Percentiles rank a stretch among this genome's conserved stretches.
Conservation (phyloP, 2,797 vertebrate species). For the Apogon talboti region DNA sequence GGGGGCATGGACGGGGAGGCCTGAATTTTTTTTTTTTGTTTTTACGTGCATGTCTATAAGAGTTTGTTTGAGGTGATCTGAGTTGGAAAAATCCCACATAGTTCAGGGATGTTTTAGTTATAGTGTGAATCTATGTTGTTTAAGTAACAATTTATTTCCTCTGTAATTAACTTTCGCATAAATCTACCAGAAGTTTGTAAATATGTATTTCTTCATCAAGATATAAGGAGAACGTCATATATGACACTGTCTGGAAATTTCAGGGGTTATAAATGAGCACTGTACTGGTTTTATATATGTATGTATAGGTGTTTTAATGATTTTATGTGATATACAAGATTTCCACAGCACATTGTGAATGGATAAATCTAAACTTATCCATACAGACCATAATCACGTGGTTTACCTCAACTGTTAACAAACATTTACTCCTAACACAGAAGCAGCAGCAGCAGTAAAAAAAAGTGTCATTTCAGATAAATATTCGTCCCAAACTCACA, state of each 20-base stretch:
- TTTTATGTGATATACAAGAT: too few relatives aligned
- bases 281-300: neutral
- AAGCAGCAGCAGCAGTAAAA: conserved; percentile 6
- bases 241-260: too few relatives aligned
- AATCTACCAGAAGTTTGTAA: neutral
- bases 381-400: neutral
- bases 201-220: neutral
- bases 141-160: too few relatives aligned
- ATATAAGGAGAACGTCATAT: neutral
- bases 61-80: conserved; percentile 10
- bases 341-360: neutral
- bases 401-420: neutral
- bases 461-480: neutral
- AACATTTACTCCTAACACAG: neutral
- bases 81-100: neutral
- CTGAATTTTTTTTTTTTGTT: conserved; percentile 25
- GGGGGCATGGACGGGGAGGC: conserved; percentile 23
- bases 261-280: neutral
- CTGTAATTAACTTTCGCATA: too few relatives aligned
- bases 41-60: conserved; percentile 29
- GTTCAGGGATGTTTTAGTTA: neutral
- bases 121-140: too few relatives aligned
- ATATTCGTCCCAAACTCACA: conserved; percentile 5
- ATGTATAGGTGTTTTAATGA: too few relatives aligned
- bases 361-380: neutral